Evolutionary conservation across 2,888 invertebrate genomes (phyloP).

Genomic region (Ceriagrion tenellum): DNA sequence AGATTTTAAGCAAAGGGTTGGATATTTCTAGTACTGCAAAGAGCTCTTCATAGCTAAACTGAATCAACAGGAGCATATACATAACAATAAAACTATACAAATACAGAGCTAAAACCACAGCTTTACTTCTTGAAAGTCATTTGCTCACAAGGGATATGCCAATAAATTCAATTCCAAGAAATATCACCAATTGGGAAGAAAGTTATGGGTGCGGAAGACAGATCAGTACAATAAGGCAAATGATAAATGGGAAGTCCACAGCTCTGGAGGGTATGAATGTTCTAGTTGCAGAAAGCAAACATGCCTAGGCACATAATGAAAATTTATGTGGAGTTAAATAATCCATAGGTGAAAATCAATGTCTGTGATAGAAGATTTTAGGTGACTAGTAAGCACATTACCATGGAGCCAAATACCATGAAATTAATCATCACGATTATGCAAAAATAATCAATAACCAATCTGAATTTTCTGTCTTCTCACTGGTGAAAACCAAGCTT

Average conservation of each 20-base stretch:
- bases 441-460: neutral
- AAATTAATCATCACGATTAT: neutral
- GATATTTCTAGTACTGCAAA: neutral
- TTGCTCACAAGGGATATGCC: neutral
- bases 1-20: neutral
- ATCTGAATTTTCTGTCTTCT: neutral
- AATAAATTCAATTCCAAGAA: neutral
- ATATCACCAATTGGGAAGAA: neutral
- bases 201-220: neutral
- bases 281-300: slow-evolving; percentile 58
- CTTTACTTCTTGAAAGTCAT: neutral
- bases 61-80: neutral
- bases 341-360: neutral
- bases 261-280: neutral
- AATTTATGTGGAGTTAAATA: neutral
- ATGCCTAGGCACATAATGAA: slow-evolving; percentile 20
- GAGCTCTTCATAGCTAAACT: neutral
- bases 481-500: neutral
- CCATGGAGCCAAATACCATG: neutral
- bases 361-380: neutral
- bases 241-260: neutral
- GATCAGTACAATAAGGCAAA: neutral
- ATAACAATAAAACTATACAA: neutral
- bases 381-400: slow-evolving; percentile 38
- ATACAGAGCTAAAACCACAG: neutral